phyloP scores from a whole-genome alignment of 2,797 vertebrate genomes.

The Lacerta agilis region DNA sequence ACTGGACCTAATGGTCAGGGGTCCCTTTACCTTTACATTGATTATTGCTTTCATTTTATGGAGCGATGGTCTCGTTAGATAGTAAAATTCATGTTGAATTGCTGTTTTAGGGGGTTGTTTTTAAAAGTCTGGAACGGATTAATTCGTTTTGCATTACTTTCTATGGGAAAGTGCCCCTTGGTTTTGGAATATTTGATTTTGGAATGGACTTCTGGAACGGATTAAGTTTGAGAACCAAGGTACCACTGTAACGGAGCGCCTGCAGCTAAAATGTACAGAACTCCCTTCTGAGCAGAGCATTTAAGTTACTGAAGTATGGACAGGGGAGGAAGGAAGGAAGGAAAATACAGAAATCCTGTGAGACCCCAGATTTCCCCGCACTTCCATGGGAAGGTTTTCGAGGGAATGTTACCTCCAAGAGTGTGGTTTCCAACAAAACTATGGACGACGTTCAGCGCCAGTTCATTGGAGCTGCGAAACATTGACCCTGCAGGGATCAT shows the following conservation, averaged over 20 bases:
- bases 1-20: no score
- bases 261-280: conserved; percentile 4
- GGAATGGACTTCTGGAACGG: no score
- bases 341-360: neutral
- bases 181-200: no score
- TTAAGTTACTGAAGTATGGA: neutral
- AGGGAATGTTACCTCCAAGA: neutral
- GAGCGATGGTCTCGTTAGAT: no score
- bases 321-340: neutral
- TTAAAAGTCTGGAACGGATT: no score
- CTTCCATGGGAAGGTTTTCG: neutral
- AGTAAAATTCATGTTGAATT: no score
- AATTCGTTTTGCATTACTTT: no score
- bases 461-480: conserved; percentile 42
- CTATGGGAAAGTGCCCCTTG: no score
- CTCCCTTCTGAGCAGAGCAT: neutral
- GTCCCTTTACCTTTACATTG: no score
- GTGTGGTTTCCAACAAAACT: neutral
- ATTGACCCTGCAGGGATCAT: conserved; percentile 25
- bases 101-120: no score
- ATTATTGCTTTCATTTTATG: no score
- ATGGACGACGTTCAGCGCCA: rapidly evolving
- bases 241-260: neutral
- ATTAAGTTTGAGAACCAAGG: no score
- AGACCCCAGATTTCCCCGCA: neutral